These are phyloP conservation scores for Netelia inedita DNA, from an alignment of 2,888 invertebrate species.

Conservation along the genomic window DNA sequence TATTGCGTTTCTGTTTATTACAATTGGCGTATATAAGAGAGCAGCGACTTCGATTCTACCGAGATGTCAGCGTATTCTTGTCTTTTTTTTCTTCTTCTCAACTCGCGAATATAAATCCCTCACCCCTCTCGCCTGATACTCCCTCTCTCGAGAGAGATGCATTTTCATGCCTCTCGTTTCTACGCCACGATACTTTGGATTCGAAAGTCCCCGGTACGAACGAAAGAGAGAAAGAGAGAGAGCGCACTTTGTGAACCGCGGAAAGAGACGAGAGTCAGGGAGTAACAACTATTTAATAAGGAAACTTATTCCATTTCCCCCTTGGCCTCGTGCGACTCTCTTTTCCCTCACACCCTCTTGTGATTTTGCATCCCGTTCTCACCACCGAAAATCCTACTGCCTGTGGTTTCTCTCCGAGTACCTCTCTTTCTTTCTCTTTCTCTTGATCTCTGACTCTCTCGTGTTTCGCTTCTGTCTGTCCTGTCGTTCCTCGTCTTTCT, in stretches of 20 bases:
- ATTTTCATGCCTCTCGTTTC: constrained; percentile 5
- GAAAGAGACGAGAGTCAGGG: constrained; percentile 44
- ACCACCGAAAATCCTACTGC: background rate
- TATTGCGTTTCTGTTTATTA: constrained; percentile 76
- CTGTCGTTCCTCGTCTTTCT: constrained; percentile 34
- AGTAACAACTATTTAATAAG: constrained; percentile 79
- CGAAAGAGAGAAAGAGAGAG: background rate
- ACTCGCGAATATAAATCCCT: background rate
- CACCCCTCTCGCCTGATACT: background rate
- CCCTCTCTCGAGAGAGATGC: constrained; percentile 7
- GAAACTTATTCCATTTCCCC: constrained; percentile 79
- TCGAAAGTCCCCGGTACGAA: constrained; percentile 10
- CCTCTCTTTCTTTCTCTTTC: constrained; percentile 9
- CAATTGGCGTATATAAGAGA: constrained; percentile 64
- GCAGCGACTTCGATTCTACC: constrained; percentile 30
- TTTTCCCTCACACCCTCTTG: constrained; percentile 8
- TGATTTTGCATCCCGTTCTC: background rate
- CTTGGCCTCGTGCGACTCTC: constrained; percentile 34
- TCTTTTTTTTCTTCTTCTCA: background rate
- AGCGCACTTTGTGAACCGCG: background rate
- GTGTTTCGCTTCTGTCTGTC: constrained; percentile 43
- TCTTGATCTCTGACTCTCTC: constrained; percentile 7
- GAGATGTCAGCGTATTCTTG: background rate
- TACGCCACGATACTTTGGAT: constrained; percentile 7
- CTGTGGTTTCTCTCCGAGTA: constrained; percentile 41